Evolutionary conservation across 2,888 invertebrate species (phyloP).

Genomic region (Chrysolina americana): DNA sequence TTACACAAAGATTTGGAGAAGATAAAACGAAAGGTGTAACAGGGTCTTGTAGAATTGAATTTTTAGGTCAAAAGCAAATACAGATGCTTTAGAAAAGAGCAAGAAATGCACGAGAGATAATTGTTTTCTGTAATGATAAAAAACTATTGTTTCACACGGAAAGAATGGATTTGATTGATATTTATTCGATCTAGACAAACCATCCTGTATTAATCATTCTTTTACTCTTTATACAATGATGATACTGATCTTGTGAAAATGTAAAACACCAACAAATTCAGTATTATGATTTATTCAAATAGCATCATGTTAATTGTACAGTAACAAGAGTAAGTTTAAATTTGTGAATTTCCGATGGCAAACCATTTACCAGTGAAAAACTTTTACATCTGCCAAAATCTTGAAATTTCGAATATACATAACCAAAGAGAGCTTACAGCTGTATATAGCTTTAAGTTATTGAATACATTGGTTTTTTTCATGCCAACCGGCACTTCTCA

Average conservation of each 20-base stretch:
- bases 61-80: no score
- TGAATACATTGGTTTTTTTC: slow-evolving; percentile 56
- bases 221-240: no score
- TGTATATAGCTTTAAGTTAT: slow-evolving; percentile 70
- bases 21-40: no score
- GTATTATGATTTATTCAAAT: background rate
- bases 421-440: slow-evolving; percentile 68
- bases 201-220: no score
- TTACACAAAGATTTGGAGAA: background rate
- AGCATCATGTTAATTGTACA: slow-evolving; percentile 36
- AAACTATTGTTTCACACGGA: no score
- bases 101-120: no score
- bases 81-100: no score
- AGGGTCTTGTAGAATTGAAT: background rate
- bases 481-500: slow-evolving; percentile 54
- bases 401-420: slow-evolving; percentile 30
- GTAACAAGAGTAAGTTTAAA: slow-evolving; percentile 1
- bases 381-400: slow-evolving; percentile 33
- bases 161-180: no score
- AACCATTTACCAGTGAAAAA: slow-evolving; percentile 38
- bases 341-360: slow-evolving; percentile 26
- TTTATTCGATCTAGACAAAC: no score
- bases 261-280: no score
- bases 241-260: no score
- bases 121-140: no score